Conservation (phyloP, 1,140 invertebrate genomes). For the Gryllus bimaculatus region DNA sequence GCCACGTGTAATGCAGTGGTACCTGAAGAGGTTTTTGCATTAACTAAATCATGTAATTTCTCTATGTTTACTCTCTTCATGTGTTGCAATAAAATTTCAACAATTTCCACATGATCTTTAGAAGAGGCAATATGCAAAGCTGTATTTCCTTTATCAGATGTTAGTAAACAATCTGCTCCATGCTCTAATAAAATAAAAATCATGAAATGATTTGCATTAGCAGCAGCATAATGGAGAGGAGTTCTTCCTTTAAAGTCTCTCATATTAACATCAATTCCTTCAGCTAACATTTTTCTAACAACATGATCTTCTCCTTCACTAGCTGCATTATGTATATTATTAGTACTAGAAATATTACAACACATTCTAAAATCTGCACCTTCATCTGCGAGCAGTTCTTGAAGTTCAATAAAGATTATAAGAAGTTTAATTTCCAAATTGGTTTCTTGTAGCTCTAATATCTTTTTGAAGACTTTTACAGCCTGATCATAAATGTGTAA, state of each 20-base stretch:
- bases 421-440: slow-evolving; percentile 8
- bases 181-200: slow-evolving; percentile 20
- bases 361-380: too few relatives aligned
- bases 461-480: too few relatives aligned
- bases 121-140: neutral
- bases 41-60: slow-evolving; percentile 8
- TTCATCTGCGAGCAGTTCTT: too few relatives aligned
- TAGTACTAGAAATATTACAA: too few relatives aligned
- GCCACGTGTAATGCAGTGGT: slow-evolving; percentile 21
- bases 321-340: slow-evolving; percentile 13
- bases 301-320: slow-evolving; percentile 19
- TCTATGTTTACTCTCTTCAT: slow-evolving; percentile 15
- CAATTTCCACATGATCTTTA: slow-evolving; percentile 21
- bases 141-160: too few relatives aligned
- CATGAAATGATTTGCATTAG: slow-evolving; percentile 15
- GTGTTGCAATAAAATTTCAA: slow-evolving; percentile 24
- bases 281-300: slow-evolving; percentile 23
- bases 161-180: too few relatives aligned
- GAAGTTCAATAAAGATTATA: too few relatives aligned
- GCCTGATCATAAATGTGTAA: too few relatives aligned
- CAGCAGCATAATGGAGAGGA: neutral
- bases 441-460: too few relatives aligned
- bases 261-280: slow-evolving; percentile 23
- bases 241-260: slow-evolving; percentile 22
- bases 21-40: neutral